Percentiles rank a stretch among this genome's conserved stretches.
Evolutionary conservation across 1,140 invertebrate genomes (phyloP).

Genomic region (Drosophila nikananu): DNA sequence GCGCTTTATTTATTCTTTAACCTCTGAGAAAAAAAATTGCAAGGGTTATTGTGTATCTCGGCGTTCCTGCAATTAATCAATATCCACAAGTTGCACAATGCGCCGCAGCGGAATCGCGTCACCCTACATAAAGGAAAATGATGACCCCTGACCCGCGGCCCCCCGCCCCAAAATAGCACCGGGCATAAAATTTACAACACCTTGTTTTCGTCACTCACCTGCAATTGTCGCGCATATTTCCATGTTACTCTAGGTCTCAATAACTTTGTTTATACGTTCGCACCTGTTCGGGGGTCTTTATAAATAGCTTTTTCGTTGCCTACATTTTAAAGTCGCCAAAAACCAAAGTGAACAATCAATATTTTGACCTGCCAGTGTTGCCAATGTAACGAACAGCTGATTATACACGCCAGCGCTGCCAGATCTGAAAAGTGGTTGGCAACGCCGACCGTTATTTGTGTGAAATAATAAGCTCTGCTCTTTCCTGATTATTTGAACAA

Average conservation of each 20-base stretch:
- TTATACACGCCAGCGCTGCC: constrained; percentile 20
- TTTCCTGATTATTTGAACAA: neutral
- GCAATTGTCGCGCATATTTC: constrained; percentile 6
- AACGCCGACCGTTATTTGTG: constrained; percentile 25
- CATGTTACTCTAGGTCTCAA: constrained; percentile 13
- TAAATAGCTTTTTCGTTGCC: constrained; percentile 2
- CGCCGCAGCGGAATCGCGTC: constrained; percentile 71
- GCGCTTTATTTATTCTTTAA: constrained; percentile 11
- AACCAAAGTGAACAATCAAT: constrained; percentile 44
- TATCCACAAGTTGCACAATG: constrained; percentile 75
- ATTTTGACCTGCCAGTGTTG: constrained; percentile 39
- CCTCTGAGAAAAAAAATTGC: constrained; percentile 9
- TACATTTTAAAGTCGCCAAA: constrained; percentile 40
- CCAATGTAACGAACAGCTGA: constrained; percentile 25
- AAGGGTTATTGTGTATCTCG: constrained; percentile 60
- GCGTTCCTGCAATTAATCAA: constrained; percentile 76
- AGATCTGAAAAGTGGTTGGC: constrained; percentile 9
- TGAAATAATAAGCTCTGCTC: neutral
- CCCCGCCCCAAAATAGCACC: constrained; percentile 10
- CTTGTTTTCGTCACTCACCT: constrained; percentile 8
- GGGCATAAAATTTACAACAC: constrained; percentile 4
- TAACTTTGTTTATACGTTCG: neutral
- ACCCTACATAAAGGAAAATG: constrained; percentile 66
- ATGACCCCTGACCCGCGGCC: constrained; percentile 28
- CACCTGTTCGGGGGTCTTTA: neutral